phyloP scores from a whole-genome alignment of 2,113 vertebrate species.

The Larimichthys crocea region DNA sequence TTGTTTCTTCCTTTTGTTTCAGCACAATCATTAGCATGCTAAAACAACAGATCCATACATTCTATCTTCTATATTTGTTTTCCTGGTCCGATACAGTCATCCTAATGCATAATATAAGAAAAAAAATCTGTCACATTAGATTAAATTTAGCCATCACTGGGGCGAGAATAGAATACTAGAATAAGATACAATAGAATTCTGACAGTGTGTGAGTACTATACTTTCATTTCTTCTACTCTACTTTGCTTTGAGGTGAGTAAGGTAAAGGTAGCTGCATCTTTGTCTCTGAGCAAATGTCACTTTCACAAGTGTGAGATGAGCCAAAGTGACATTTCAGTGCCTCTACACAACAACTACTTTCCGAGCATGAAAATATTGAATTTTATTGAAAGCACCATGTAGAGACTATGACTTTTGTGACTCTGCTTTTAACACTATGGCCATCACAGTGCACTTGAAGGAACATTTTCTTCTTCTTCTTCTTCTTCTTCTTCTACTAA shows the following conservation, averaged over 20 bases:
- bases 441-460: constrained; percentile 10
- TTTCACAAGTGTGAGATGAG: constrained; percentile 34
- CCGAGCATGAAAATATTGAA: constrained; percentile 46
- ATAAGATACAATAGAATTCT: neutral
- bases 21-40: constrained; percentile 52
- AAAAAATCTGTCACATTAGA: constrained; percentile 15
- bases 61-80: constrained; percentile 5
- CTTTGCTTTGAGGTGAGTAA: constrained; percentile 19
- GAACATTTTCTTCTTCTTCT: constrained; percentile 11
- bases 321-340: constrained; percentile 47
- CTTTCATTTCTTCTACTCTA: neutral
- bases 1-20: constrained; percentile 53
- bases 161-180: neutral
- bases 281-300: constrained; percentile 15
- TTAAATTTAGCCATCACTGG: constrained; percentile 12
- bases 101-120: constrained; percentile 23
- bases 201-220: neutral
- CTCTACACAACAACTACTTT: constrained; percentile 16
- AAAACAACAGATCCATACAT: constrained; percentile 32
- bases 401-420: constrained; percentile 13
- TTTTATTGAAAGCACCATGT: constrained; percentile 46
- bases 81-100: constrained; percentile 1
- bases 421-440: constrained; percentile 38
- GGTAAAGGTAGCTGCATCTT: constrained; percentile 1
- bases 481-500: too few species aligned